These are phyloP conservation scores for Apamea anceps DNA, from an alignment of 2,888 invertebrate genomes.

Conservation along the genomic window DNA sequence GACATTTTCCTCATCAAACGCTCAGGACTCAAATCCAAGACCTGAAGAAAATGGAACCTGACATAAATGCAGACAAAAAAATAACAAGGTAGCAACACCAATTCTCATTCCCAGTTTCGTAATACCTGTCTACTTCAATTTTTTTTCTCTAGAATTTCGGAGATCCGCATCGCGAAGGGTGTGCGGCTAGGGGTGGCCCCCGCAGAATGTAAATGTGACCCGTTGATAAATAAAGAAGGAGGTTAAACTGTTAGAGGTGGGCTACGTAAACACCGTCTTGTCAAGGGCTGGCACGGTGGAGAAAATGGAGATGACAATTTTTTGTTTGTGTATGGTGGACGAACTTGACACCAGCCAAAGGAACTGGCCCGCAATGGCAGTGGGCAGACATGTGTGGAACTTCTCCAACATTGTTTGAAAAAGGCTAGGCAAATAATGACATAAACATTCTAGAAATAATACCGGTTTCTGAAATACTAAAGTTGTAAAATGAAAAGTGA, in stretches of 20 bases:
- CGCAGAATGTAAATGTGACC: constrained; percentile 78
- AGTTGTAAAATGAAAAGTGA: no score
- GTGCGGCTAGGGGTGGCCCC: constrained; percentile 54
- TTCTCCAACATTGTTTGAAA: no score
- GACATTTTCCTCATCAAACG: not conserved
- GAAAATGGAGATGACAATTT: not conserved
- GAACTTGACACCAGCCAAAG: not conserved
- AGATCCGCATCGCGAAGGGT: constrained; percentile 46
- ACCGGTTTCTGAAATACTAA: no score
- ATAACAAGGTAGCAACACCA: constrained; percentile 20
- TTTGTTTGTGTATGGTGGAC: not conserved
- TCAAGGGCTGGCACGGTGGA: constrained; percentile 68
- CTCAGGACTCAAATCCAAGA: no score
- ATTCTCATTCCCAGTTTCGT: constrained; percentile 13
- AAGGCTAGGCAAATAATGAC: no score
- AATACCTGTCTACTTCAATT: constrained; percentile 51
- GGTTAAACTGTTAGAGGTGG: constrained; percentile 82
- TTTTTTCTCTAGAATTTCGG: constrained; percentile 42
- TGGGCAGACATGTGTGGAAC: no score
- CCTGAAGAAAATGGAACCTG: not conserved
- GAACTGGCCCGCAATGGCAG: no score
- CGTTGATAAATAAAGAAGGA: constrained; percentile 86
- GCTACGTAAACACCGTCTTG: constrained; percentile 74
- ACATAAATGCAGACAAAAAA: not conserved
- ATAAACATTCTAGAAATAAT: no score